Evolutionary conservation across 1,140 invertebrate genomes (phyloP).

Genomic region (Drosophila sechellia): DNA sequence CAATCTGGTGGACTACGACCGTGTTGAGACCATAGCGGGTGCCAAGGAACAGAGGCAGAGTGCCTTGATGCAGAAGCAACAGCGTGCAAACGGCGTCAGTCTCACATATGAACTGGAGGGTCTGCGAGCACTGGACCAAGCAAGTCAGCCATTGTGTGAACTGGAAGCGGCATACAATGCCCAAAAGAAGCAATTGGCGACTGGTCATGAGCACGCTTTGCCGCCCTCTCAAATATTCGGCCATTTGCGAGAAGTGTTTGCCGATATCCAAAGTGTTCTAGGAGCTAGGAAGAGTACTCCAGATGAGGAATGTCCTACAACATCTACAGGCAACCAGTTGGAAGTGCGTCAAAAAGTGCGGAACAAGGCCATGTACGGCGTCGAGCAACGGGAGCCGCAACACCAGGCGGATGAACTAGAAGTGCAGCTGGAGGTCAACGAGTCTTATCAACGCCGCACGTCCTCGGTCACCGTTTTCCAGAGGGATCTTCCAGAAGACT

Average conservation of each 20-base stretch:
- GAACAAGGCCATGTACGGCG: conserved; percentile 56
- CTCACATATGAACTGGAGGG: conserved; percentile 39
- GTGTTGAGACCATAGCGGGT: conserved; percentile 27
- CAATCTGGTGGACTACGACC: conserved; percentile 64
- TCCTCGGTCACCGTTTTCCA: conserved; percentile 57
- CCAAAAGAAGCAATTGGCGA: conserved; percentile 43
- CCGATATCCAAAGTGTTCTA: conserved; percentile 53
- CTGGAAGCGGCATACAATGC: conserved; percentile 68
- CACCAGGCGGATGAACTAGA: conserved; percentile 1
- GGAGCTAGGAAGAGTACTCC: background rate
- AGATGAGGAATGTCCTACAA: background rate
- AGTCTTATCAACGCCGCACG: conserved; percentile 51
- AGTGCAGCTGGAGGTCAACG: background rate
- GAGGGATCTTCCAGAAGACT: conserved; percentile 35
- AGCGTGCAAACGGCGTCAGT: conserved; percentile 18
- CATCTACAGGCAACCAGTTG: conserved; percentile 27
- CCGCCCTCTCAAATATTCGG: conserved; percentile 55
- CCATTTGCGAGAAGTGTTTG: conserved; percentile 46
- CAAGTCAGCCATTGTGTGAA: conserved; percentile 33
- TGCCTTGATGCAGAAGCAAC: conserved; percentile 18
- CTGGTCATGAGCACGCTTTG: conserved; percentile 38
- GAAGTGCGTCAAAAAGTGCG: conserved; percentile 46
- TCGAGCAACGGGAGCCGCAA: background rate
- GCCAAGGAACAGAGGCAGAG: conserved; percentile 5
- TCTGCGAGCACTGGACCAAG: conserved; percentile 11